A percentile compares a stretch with the other conserved stretches of the same genome.
phyloP scores from a whole-genome alignment of 2,888 invertebrate species.

The Idaea biselata region DNA sequence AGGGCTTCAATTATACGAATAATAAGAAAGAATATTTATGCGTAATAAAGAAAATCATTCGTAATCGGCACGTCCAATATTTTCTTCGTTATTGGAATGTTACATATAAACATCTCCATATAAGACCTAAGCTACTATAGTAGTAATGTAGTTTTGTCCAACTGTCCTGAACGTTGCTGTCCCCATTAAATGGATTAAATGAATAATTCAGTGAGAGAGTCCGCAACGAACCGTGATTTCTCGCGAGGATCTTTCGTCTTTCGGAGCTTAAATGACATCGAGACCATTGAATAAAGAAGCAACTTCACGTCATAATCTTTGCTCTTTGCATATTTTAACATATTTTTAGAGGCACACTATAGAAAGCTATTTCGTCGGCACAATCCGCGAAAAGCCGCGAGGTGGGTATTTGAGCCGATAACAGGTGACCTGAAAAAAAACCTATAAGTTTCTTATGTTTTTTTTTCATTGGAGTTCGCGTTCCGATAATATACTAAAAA shows the following conservation, averaged over 20 bases:
- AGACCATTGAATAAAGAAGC: constrained; percentile 8
- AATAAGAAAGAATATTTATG: background rate
- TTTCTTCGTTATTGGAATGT: background rate
- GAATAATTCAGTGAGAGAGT: constrained; percentile 67
- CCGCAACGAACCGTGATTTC: constrained; percentile 45
- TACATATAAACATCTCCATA: background rate
- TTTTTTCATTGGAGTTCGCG: too few relatives aligned
- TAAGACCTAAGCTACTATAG: background rate
- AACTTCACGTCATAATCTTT: background rate
- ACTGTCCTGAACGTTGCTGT: constrained; percentile 36
- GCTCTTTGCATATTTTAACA: background rate
- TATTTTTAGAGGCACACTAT: background rate
- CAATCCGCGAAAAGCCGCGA: too few relatives aligned
- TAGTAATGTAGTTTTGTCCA: constrained; percentile 36
- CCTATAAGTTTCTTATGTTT: too few relatives aligned
- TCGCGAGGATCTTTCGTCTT: constrained; percentile 30
- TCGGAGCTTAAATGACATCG: constrained; percentile 23
- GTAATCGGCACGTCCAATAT: background rate
- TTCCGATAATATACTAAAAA: too few relatives aligned
- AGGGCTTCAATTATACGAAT: background rate
- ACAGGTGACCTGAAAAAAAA: too few relatives aligned
- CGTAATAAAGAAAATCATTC: background rate
- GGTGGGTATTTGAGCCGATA: too few relatives aligned
- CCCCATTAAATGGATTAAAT: constrained; percentile 72
- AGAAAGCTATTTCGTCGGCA: too few relatives aligned